Percentiles rank a stretch among this genome's conserved stretches.
phyloP scores from a whole-genome alignment of 2,888 invertebrate species.

The Cephus nigrinus region DNA sequence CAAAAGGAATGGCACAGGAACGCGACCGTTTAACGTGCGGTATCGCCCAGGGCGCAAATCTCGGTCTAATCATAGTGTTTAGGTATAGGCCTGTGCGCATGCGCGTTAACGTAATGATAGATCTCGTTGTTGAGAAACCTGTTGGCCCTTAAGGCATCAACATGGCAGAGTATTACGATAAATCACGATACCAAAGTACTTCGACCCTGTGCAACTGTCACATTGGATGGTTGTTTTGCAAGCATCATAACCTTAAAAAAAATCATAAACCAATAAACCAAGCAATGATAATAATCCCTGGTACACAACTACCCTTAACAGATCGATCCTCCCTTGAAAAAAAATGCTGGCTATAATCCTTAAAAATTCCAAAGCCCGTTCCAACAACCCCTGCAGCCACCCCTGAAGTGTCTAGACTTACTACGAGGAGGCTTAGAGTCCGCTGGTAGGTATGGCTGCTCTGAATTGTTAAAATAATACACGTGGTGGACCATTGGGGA shows the following conservation, averaged over 20 bases:
- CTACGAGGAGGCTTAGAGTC: background rate
- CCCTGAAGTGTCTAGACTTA: background rate
- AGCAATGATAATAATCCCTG: background rate
- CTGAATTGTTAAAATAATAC: background rate
- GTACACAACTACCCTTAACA: background rate
- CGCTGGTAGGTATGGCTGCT: background rate
- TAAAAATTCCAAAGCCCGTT: background rate
- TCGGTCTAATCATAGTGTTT: conserved; percentile 37
- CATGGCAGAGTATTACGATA: background rate
- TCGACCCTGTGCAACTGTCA: background rate
- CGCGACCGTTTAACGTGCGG: background rate
- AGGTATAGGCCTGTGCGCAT: conserved; percentile 33
- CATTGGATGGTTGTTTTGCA: background rate
- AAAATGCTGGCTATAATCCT: background rate
- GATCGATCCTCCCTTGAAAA: no score
- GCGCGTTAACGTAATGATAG: conserved; percentile 44
- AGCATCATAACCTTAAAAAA: background rate
- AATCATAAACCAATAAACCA: background rate
- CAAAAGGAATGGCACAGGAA: background rate
- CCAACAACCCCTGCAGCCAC: background rate
- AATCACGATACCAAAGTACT: background rate
- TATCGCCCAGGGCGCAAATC: background rate
- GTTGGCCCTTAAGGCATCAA: background rate
- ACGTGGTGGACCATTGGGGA: background rate
- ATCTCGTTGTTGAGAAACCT: conserved; percentile 29